These are phyloP conservation scores for Callithrix jacchus DNA, from an alignment of 2,113 vertebrate genomes.

Conservation along the genomic window DNA sequence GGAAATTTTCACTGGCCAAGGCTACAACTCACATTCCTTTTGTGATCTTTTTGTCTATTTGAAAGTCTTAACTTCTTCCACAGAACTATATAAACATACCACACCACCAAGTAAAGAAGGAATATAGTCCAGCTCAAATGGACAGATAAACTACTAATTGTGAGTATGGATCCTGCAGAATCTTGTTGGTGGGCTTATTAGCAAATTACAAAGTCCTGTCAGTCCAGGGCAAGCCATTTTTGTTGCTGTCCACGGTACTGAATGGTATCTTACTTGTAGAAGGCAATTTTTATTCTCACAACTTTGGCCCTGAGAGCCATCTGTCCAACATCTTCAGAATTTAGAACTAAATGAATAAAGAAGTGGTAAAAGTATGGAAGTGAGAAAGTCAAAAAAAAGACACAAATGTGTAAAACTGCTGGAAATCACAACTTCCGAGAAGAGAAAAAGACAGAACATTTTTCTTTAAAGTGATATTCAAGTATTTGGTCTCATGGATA, in stretches of 20 bases:
- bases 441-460: neutral
- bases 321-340: neutral
- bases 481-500: neutral
- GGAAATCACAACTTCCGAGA: neutral
- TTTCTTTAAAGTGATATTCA: neutral
- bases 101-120: neutral
- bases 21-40: neutral
- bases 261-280: neutral
- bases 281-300: neutral
- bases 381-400: neutral
- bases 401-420: neutral
- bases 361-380: neutral
- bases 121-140: neutral
- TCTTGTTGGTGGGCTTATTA: neutral
- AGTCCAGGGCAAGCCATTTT: fast-evolving
- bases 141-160: neutral
- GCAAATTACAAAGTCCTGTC: neutral
- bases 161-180: neutral
- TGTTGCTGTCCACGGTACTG: neutral
- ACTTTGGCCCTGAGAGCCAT: neutral
- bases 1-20: neutral
- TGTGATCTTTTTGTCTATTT: neutral
- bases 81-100: neutral
- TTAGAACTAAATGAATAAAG: neutral
- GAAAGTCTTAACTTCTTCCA: neutral